Percentiles rank a stretch among this genome's conserved stretches.
These are phyloP conservation scores for Lethenteron camtschaticum DNA, from an alignment of 2,113 vertebrate genomes.

Conservation along the genomic window DNA sequence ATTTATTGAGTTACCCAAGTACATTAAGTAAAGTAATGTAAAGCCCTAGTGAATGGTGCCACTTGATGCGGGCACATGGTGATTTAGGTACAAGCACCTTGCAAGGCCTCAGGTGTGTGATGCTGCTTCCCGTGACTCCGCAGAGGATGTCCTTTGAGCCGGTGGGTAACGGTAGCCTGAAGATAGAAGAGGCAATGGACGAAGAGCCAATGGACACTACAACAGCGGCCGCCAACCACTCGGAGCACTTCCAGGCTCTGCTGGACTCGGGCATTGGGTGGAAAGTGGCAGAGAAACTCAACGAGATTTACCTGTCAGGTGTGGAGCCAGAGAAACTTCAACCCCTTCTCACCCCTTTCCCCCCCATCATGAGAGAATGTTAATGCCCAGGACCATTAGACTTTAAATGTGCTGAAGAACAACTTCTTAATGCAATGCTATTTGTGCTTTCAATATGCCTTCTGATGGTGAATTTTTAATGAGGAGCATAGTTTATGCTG, in stretches of 20 bases:
- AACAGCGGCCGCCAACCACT: constrained; percentile 49
- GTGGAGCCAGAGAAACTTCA: constrained; percentile 5
- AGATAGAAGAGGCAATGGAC: constrained; percentile 91
- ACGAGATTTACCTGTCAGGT: constrained; percentile 97
- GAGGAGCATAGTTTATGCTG: background rate
- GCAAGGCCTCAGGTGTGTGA: no score
- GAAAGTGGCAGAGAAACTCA: constrained; percentile 90
- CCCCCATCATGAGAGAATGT: background rate
- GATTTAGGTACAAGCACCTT: no score
- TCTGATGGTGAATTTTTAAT: constrained; percentile 15
- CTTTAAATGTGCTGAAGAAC: constrained; percentile 17
- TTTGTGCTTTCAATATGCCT: constrained; percentile 5
- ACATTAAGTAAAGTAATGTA: no score
- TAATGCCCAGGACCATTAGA: constrained; percentile 25
- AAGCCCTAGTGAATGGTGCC: no score
- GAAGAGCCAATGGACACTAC: constrained; percentile 94
- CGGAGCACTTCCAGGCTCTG: constrained; percentile 74
- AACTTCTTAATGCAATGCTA: constrained; percentile 3
- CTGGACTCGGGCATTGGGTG: constrained; percentile 81
- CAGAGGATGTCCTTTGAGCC: background rate
- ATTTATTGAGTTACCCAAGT: no score
- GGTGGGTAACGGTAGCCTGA: constrained; percentile 24
- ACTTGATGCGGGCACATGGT: no score
- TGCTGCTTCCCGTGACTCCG: no score
- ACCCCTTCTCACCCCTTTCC: background rate